Evolutionary conservation across 2,888 invertebrate species (phyloP), one percentile per base, ranked within the genome.

Genomic region (Drosophila incognita): DNA sequence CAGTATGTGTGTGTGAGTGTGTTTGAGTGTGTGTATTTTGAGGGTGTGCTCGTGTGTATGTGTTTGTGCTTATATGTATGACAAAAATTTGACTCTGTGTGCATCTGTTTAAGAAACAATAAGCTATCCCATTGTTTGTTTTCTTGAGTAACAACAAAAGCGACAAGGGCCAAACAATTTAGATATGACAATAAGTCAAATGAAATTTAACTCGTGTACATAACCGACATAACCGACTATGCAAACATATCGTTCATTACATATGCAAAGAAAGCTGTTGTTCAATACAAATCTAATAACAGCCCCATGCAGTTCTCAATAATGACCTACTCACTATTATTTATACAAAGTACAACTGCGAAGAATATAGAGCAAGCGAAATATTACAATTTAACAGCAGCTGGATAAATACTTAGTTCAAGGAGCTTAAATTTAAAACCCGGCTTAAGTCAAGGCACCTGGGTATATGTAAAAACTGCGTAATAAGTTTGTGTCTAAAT

Each of bases 81-180:
- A 70, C 29, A 61, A 71, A 69, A 83, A 71, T 64, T 63, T 61
- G 72, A 38, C 57, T 69, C 65, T 82, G 82, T 87, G 62, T 75
- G 81, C 59, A 76, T 75, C 58, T 66, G 60, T 76, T 74, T 66
- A 69, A 72, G 70, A 81, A 82, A 87, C 85, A 89, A 89, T 89
- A 72, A 84, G 63, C 65, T 54, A 66, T 52, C 73, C 62, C 64
- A 89, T 84, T 85, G 85, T 89, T 87, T 85, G 82, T 57, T 75
- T 84, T 83, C 87, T 84, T 72, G 64, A 82, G 79, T 84, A 89
- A 82, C 71, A 89, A 87, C 84, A 87, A 85, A 70, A 51, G 84
- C 56, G 81, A 71, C 59, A 49, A 64, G 59, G 81, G 68, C 73
- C 77, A 79, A 83, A 79, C 79, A 87, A 81, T 84, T 87, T 79